A percentile compares a stretch with the other conserved stretches of the same genome.
Conservation (phyloP, 2,888 invertebrate species). For the Drosophila meridionalis region DNA sequence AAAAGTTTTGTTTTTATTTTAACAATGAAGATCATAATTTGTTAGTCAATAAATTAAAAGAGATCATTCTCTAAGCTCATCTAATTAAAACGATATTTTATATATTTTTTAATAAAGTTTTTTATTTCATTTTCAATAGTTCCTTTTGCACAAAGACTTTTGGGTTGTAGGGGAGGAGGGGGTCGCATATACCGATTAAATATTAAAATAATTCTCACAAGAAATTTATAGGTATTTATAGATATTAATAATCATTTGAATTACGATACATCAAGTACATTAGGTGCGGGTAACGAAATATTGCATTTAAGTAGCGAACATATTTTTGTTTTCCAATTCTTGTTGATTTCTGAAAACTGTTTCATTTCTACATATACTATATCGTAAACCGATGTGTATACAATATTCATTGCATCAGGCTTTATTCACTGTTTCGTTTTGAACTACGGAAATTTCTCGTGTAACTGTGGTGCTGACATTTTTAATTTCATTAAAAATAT, state of each 20-base stretch:
- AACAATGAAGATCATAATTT: neutral
- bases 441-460: slow-evolving; percentile 47
- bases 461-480: slow-evolving; percentile 33
- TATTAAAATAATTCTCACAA: slow-evolving; percentile 50
- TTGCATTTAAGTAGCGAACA: slow-evolving; percentile 16
- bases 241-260: slow-evolving; percentile 46
- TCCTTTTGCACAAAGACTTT: slow-evolving; percentile 31
- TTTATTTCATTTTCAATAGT: slow-evolving; percentile 49
- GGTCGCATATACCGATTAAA: slow-evolving; percentile 48
- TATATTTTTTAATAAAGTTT: slow-evolving; percentile 34
- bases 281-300: slow-evolving; percentile 35
- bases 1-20: neutral
- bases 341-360: slow-evolving; percentile 14
- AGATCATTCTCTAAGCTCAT: too few species aligned
- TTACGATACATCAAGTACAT: slow-evolving; percentile 46
- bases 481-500: slow-evolving; percentile 64
- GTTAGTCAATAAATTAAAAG: too few species aligned
- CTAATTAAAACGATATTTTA: neutral
- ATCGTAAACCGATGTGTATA: slow-evolving; percentile 16
- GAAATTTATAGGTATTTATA: slow-evolving; percentile 47
- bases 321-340: slow-evolving; percentile 2
- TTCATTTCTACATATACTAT: slow-evolving; percentile 15
- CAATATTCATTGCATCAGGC: slow-evolving; percentile 47
- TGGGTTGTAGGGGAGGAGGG: slow-evolving; percentile 3
- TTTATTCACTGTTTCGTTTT: slow-evolving; percentile 43